Evolutionary conservation across 2,888 invertebrate species (phyloP), one percentile per base, ranked within the genome.

Genomic region (Torymus auratus): DNA sequence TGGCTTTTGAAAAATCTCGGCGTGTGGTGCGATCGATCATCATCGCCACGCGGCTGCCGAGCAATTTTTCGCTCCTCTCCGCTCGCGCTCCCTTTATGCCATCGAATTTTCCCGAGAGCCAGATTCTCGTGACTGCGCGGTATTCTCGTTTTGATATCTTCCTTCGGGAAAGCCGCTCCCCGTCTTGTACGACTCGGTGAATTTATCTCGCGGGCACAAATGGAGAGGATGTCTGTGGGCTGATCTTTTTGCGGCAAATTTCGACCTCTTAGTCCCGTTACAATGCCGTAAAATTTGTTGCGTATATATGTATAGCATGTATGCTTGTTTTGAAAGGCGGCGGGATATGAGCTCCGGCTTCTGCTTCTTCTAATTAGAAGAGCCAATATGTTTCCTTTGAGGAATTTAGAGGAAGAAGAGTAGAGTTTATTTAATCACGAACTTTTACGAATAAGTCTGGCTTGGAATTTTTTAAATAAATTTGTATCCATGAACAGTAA

Each of bases 41-140:
- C 67, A 10, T 13, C 10, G 56, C n/a, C n/a, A 4, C 14, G 1
- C 7, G 41, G 41, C 41, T 41, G 41, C 41, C 41, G 41, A 7
- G n/a, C 15, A 53, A 68, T 53, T 68, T 75, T 67, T 65, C 65
- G 65, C 58, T 41, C 64, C 5, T 15, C 17, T 41, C 14, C 17
- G 28, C 58, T 14, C 61, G 17, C 12, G 70, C 20, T 55, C 23
- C 58, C n/a, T 64, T 71, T 73, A 20, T 75, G 62, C 67, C 68
- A 67, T 79, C 61, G 74, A 74, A 77, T 69, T 77, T 73, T 71
- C 62, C 17, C 60, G 28, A 61, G 23, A 53, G 17, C 55, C 74
- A 53, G 28, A 64, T 60, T 50, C 15, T 17, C 56, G 50, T 74
- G 74, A 74, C 65, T 50, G 2, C 11, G 69, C 62, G 41, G 52